phyloP scores from a whole-genome alignment of 2,797 vertebrate genomes.

The Rhabdomys pumilio region DNA sequence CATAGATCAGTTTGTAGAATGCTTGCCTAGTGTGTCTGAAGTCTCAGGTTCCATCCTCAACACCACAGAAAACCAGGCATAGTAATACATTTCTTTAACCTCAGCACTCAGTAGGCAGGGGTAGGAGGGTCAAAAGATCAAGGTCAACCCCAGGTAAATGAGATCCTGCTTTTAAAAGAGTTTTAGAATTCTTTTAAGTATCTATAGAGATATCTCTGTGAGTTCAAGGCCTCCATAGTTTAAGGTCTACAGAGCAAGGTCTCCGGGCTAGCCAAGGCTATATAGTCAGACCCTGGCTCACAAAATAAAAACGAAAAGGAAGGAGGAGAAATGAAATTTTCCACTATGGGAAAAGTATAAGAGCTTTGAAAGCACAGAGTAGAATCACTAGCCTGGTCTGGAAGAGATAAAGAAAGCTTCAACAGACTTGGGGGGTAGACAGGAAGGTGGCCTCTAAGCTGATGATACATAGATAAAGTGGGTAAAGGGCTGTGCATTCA shows the following conservation, averaged over 20 bases:
- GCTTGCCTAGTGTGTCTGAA: not conserved
- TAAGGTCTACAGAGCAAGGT: not conserved
- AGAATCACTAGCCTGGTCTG: not conserved
- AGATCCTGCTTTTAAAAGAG: not conserved
- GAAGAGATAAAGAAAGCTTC: not conserved
- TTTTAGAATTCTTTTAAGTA: not conserved
- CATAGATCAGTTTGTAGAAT: not conserved
- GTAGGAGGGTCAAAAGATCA: not conserved
- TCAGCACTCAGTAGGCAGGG: not conserved
- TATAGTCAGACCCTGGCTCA: not conserved
- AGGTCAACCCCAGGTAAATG: not conserved
- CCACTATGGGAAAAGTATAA: not conserved
- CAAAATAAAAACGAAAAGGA: not conserved
- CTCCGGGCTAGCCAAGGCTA: not conserved
- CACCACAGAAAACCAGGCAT: not conserved
- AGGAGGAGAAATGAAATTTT: conserved; percentile 9
- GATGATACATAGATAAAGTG: not conserved
- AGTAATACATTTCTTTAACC: not conserved
- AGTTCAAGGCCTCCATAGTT: not conserved
- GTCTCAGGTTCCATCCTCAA: not conserved
- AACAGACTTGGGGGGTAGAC: not conserved
- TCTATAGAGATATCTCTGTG: not conserved
- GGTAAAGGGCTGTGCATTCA: not conserved
- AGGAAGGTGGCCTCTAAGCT: not conserved
- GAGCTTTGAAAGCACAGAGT: conserved; percentile 2